phyloP scores from a whole-genome alignment of 2,113 vertebrate species.

The Saguinus imperator region DNA sequence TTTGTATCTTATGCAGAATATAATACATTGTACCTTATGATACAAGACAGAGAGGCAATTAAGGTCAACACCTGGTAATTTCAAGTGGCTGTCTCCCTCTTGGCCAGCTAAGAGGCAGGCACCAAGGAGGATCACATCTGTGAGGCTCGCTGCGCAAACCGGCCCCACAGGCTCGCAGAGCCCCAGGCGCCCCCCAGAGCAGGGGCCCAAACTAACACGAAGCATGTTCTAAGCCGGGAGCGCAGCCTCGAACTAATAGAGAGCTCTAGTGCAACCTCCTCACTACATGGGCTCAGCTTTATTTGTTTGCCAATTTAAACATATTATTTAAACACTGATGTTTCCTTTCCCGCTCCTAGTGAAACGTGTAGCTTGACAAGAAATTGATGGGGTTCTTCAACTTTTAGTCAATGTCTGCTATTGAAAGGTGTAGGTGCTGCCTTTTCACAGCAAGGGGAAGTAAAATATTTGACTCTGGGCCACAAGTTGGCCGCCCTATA shows the following conservation, averaged over 20 bases:
- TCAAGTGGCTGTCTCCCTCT: slow-evolving; percentile 37
- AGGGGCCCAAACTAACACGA: neutral
- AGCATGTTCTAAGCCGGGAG: slow-evolving; percentile 5
- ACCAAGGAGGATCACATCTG: slow-evolving; percentile 41
- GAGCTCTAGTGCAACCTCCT: slow-evolving; percentile 53
- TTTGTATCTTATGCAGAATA: no score
- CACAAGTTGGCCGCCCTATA: neutral
- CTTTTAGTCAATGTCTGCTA: slow-evolving; percentile 54
- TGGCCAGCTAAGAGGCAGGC: neutral
- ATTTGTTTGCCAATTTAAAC: slow-evolving; percentile 68
- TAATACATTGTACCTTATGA: no score
- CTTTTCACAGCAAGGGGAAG: neutral
- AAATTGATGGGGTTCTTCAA: slow-evolving; percentile 49
- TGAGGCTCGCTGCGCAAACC: slow-evolving; percentile 55
- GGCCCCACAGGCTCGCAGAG: neutral
- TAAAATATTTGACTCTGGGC: slow-evolving; percentile 20
- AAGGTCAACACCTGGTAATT: neutral
- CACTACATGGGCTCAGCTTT: slow-evolving; percentile 24
- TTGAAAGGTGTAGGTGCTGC: neutral
- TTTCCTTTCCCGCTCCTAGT: slow-evolving; percentile 64
- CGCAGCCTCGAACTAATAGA: slow-evolving; percentile 39
- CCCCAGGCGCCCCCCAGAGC: slow-evolving; percentile 40
- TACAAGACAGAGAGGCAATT: neutral
- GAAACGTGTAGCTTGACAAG: slow-evolving; percentile 56
- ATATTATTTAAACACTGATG: slow-evolving; percentile 58